Evolutionary conservation across 1,140 invertebrate genomes (phyloP).

Genomic region (Bombus difficillimus): DNA sequence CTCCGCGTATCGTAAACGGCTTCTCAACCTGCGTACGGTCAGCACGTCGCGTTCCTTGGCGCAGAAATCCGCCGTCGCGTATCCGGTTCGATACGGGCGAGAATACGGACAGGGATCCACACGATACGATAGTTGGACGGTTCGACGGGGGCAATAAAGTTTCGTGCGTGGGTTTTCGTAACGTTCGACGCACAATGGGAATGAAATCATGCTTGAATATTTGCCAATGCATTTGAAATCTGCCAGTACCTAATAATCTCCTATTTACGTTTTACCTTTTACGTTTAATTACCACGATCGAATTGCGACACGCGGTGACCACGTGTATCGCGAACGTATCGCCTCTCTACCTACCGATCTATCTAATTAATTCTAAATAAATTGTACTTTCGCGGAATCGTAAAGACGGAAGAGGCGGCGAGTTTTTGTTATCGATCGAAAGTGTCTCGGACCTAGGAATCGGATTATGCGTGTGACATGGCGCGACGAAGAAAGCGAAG

Average conservation of each 20-base stretch:
- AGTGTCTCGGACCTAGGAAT: not conserved
- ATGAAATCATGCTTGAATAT: constrained; percentile 39
- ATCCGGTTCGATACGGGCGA: constrained; percentile 12
- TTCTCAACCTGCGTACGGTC: not conserved
- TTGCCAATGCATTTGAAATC: not conserved
- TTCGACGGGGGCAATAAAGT: not conserved
- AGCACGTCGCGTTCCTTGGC: not conserved
- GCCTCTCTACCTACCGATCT: not conserved
- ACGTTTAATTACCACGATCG: no score
- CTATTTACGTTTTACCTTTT: not conserved
- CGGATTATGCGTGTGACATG: not conserved
- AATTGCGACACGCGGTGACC: no score
- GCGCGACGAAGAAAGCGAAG: not conserved
- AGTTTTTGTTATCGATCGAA: not conserved
- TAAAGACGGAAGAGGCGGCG: not conserved
- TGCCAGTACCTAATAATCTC: not conserved
- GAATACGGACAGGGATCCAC: not conserved
- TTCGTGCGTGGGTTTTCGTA: constrained; percentile 37
- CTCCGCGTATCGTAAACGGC: not conserved
- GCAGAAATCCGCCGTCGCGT: not conserved
- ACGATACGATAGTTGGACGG: not conserved
- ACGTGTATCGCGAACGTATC: not conserved
- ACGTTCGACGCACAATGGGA: not conserved
- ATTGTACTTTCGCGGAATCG: not conserved
- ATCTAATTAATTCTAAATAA: not conserved